Base-by-base conservation (phyloP, 1,140 invertebrate genomes). In the Ooceraea biroi region DNA sequence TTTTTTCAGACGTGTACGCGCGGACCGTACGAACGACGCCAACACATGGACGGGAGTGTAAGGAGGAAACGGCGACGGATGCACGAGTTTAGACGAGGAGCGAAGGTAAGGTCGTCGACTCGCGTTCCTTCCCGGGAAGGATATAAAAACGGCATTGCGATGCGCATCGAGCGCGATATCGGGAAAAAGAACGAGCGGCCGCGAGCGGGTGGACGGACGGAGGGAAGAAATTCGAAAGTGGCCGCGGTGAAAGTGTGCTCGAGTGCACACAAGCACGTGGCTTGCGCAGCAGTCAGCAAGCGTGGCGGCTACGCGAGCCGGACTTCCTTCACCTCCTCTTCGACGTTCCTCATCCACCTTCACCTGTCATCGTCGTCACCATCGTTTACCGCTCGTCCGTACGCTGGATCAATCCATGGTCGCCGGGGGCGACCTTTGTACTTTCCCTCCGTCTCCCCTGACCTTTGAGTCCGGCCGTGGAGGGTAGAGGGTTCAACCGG, bases 151-250 rank as follows among this genome's bases (percentile, higher is more conserved):
- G 30, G 46, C 17, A 73, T 61, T 48, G 25, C 27, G 60, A 61
- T 12, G 14, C 41, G 19, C 12, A 57, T 41, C 19, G 25, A 36
- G 30, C 25, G 46, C 57, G 46, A 52, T 80, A 55, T 69, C 65
- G 27, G 30, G 30, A 5, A 52, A 60, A 73, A 60, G 80, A 73
- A 8, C 17, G 30, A 3, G n/a, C 3, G 44, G 30, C 7, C 36
- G 36, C 36, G 36, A 36, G 71, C 25, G 82, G 30, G 82, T 41
- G 48, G 19, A n/a, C 12, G 60, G 50, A 46, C 48, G 68, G 52
- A 73, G 48, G 80, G 84, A 89, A 90, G 91, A 94, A 93, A 94
- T 93, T 94, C 92, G 93, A 94, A 94, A 94, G 93, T 92, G 60
- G 57, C 27, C 91, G n/a, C n/a, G 90, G 93, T 92, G 93, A 94